Evolutionary conservation across 2,113 vertebrate species (phyloP), one percentile per base, ranked within the genome.

Genomic region (Meleagris gallopavo): DNA sequence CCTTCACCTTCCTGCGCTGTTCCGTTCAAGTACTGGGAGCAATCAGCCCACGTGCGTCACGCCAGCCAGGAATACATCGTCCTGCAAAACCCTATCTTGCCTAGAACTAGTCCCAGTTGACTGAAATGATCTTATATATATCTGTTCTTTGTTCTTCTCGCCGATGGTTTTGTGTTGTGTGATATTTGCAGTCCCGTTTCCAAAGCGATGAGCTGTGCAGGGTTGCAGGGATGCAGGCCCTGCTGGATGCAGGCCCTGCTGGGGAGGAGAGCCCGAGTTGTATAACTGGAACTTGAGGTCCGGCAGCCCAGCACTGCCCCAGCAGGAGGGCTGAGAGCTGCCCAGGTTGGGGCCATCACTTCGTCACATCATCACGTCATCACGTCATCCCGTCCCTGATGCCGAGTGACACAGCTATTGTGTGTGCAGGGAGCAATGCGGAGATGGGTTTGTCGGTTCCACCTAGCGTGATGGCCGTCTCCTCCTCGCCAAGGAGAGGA

Each of bases 361-460:
- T 86, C 60, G 0, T 24, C 73, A 2, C 61, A 17, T 40, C 72
- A 13, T 40, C 72, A 13, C 3, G 43, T 86, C 60, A 0, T 24
- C 73, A 2, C 61, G 7, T 55, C 54, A 32, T 55, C 3, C 9
- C 16, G 41, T 19, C 24, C 54, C 62, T 97, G 95, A 97, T 97
- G 96, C 94, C 64, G 85, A 97, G 98, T 98, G 98, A 98, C 98
- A 97, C 24, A 2, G 88, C 96, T 84, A 97, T 97, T 98, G 98
- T 96, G 88, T 80, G 41, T 50, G 74, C 95, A 95, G 95, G 85
- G 54, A 34, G 84, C 93, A 92, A 95, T 72, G 75, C 97, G 95
- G 92, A 97, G 98, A 98, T 98, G 98, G 97, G 98, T 96, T 97
- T 98, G 98, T 98, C 98, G 97, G 97, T 96, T 96, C 96, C 97